Conservation (phyloP, 2,113 vertebrate genomes). For the Athene noctua region DNA sequence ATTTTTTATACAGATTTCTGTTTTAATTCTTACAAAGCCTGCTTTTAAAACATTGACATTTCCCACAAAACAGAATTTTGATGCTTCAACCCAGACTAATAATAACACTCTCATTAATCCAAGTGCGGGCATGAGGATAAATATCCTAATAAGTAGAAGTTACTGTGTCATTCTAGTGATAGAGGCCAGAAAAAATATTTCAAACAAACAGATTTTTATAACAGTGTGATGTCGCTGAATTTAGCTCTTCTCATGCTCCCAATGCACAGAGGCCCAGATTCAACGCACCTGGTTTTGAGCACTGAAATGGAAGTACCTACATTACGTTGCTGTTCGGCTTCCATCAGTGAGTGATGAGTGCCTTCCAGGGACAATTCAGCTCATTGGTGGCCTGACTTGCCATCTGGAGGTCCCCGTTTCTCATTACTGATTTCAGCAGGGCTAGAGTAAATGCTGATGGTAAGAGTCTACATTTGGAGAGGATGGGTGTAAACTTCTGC, state of each 20-base stretch:
- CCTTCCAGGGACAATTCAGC: neutral
- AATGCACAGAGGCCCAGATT: neutral
- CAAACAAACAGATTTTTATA: neutral
- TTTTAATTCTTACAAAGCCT: neutral
- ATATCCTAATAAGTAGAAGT: neutral
- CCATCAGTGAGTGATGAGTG: neutral
- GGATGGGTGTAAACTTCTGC: neutral
- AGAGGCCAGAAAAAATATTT: neutral
- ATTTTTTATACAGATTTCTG: neutral
- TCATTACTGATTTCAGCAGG: neutral
- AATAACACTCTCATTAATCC: neutral
- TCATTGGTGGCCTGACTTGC: neutral
- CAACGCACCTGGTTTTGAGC: neutral
- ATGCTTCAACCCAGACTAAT: neutral
- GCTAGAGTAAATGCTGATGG: neutral
- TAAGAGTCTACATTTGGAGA: neutral
- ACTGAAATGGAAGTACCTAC: neutral
- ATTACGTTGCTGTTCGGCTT: neutral
- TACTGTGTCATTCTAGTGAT: accelerated
- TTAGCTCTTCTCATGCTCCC: neutral
- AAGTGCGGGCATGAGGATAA: neutral
- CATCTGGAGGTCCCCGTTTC: constrained; percentile 6
- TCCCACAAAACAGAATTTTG: neutral
- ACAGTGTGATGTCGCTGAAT: neutral
- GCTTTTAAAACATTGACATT: neutral